These are phyloP conservation scores for Monodelphis domestica DNA, from an alignment of 2,797 vertebrate genomes.

Conservation along the genomic window DNA sequence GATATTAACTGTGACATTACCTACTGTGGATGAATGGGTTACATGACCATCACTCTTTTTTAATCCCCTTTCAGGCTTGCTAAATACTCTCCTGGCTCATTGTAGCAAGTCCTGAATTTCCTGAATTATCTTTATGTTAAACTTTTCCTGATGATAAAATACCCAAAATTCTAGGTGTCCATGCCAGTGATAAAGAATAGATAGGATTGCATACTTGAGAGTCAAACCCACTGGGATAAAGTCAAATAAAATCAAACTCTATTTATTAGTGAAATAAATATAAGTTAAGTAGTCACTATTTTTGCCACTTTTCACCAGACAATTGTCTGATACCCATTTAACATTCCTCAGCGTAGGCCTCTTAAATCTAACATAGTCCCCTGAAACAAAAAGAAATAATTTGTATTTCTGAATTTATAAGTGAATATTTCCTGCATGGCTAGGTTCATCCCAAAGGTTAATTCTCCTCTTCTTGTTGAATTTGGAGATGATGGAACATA, in stretches of 20 bases:
- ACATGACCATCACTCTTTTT: not conserved
- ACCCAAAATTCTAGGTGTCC: slow-evolving; percentile 15
- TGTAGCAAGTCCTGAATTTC: not conserved
- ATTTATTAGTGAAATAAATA: not conserved
- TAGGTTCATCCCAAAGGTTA: not conserved
- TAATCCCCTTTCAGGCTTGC: not conserved
- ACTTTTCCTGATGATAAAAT: not conserved
- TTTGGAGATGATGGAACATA: not conserved
- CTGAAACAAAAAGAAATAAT: not conserved
- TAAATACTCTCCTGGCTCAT: not conserved
- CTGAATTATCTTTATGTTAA: not conserved
- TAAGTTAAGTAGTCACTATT: not conserved
- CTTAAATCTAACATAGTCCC: not conserved
- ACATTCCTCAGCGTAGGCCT: not conserved
- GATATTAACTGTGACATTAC: not conserved
- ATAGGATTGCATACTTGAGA: not conserved
- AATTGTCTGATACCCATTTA: not conserved
- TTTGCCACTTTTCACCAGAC: not conserved
- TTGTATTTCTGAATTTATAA: not conserved
- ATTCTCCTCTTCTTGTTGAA: not conserved
- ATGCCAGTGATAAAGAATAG: not conserved
- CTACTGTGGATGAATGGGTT: not conserved
- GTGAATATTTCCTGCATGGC: not conserved
- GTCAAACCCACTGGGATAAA: not conserved
- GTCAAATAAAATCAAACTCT: not conserved